Evolutionary conservation across 2,113 vertebrate genomes (phyloP).

Genomic region (Mesoclemmys tuberculata): DNA sequence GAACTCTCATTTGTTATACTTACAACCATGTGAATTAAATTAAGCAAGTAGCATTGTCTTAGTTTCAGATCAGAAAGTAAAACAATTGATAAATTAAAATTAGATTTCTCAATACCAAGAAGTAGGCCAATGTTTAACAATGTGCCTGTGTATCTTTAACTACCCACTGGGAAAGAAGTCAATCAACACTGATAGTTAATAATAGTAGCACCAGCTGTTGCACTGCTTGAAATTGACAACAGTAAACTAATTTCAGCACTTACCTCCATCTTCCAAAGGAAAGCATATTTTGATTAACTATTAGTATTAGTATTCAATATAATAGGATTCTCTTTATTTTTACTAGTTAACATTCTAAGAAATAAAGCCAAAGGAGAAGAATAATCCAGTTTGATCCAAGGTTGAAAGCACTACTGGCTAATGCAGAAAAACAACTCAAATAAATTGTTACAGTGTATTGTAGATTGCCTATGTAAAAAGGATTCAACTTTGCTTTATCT

Average conservation of each 20-base stretch:
- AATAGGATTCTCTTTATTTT: not conserved
- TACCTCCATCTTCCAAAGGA: not conserved
- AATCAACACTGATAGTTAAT: not conserved
- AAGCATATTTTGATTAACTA: not conserved
- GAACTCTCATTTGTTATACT: not conserved
- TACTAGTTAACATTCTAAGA: not conserved
- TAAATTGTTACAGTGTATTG: not conserved
- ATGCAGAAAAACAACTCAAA: not conserved
- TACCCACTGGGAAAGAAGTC: not conserved
- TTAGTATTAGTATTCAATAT: not conserved
- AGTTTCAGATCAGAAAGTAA: not conserved
- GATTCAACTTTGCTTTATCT: not conserved
- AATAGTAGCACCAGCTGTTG: slow-evolving; percentile 22
- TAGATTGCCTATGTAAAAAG: not conserved
- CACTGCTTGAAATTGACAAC: not conserved
- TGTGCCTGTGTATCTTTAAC: not conserved
- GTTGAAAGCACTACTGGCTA: not conserved
- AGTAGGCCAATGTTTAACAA: not conserved
- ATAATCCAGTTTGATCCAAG: not conserved
- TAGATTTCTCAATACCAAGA: not conserved
- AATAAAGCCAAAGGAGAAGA: not conserved
- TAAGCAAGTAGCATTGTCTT: not conserved
- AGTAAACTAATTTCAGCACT: not conserved
- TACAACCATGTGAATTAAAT: not conserved
- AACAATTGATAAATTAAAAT: not conserved